Base-by-base conservation (phyloP, 2,888 invertebrate genomes). In the Proisotoma minuta region DNA sequence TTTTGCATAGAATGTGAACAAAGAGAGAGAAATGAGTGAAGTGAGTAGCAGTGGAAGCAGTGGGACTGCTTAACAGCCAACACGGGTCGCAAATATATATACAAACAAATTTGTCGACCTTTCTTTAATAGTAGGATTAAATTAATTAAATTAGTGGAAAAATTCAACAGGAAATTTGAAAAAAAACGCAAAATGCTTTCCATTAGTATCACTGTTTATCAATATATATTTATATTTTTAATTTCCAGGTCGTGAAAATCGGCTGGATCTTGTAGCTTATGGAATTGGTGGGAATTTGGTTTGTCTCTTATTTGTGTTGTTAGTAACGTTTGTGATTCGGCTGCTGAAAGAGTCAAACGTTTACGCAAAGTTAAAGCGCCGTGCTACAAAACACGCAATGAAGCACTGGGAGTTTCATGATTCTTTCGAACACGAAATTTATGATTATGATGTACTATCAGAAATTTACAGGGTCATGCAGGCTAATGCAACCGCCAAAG, bases 241-340 rank as follows among this genome's bases (percentile, higher is more conserved):
- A 15, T 51, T 20, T 47, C 24, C 20, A 62, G 62, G 20, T 8
- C 27, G 22, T n/a, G 3, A 34, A 12, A 50, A 39, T 29, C 10
- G n/a, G 3, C 63, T 24, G 12, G 52, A 48, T 3, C 51, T 61
- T 1, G 26, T 56, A 10, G 63, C 61, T 2, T 59, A 62, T 43
- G 66, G 66, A 20, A 39, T 63, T 5, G 66, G 66, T 18, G 24
- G 57, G 20, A 63, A 66, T 47, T 5, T 60, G 1, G 5, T 48
- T 3, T 27, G n/a, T 3, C 28, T 63, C 49, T 0, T 34, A 1
- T 3, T 59, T 8, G 60, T 62, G 8, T 15, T 29, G 2, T 0
- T 48, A 0, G 12, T 48, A 3, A 62, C 56, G 3, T 51, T 66
- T 2, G 15, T 23, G 2, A 50, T 63, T 3, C 54, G 59, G n/a